Conservation (phyloP, 92 coral and sea anemone genomes). For the Epizoanthus fatuus region DNA sequence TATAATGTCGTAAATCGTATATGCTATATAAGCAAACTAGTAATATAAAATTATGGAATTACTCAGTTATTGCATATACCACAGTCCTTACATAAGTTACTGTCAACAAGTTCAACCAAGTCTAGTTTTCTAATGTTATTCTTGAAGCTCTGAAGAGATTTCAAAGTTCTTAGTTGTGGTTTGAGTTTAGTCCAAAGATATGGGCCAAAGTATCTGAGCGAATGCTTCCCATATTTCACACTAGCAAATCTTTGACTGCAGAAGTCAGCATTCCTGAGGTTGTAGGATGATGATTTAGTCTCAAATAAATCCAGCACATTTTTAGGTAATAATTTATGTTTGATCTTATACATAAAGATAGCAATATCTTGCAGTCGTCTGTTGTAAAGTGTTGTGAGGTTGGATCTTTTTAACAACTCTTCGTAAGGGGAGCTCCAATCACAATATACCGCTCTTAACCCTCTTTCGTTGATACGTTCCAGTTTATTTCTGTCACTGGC, state of each 20-base stretch:
- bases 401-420: slow-evolving; percentile 49
- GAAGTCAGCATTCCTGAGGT: slow-evolving; percentile 2
- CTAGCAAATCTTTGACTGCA: neutral
- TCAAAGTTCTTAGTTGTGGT: too few species aligned
- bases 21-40: too few species aligned
- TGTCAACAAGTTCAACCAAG: too few species aligned
- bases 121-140: too few species aligned
- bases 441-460: slow-evolving; percentile 57
- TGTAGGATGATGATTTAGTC: neutral
- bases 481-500: slow-evolving; percentile 33
- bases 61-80: too few species aligned
- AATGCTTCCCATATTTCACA: neutral
- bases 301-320: slow-evolving; percentile 29
- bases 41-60: too few species aligned
- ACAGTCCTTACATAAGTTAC: too few species aligned
- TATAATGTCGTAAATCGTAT: too few species aligned
- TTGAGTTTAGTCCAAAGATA: neutral
- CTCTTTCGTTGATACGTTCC: slow-evolving; percentile 59
- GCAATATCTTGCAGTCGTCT: slow-evolving; percentile 48
- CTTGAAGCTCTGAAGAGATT: too few species aligned
- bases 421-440: slow-evolving; percentile 55
- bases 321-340: slow-evolving; percentile 17
- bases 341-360: slow-evolving; percentile 46
- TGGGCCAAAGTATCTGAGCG: slow-evolving; percentile 1
- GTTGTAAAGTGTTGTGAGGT: slow-evolving; percentile 28